These are phyloP conservation scores for Vireo griseus DNA, from an alignment of 2,797 vertebrate genomes.

Conservation along the genomic window DNA sequence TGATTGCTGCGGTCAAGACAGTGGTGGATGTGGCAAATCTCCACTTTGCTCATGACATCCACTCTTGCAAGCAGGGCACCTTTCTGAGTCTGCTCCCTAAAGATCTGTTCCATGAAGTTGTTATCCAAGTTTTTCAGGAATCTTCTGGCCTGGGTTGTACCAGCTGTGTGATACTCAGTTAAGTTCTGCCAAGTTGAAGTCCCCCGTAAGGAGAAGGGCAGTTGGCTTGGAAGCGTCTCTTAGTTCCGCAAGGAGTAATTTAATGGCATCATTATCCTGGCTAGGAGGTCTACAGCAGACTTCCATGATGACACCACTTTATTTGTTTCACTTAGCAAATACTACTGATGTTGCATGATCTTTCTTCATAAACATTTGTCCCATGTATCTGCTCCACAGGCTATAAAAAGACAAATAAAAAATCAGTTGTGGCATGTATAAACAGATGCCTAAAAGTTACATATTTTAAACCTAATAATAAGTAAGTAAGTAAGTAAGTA, in stretches of 20 bases:
- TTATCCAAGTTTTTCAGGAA: not conserved
- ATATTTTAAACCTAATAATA: not conserved
- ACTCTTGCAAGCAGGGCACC: not conserved
- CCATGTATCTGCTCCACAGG: not conserved
- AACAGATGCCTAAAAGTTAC: not conserved
- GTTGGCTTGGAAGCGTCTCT: not conserved
- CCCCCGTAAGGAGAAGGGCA: not conserved
- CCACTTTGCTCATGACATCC: rapidly evolving
- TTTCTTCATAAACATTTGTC: not conserved
- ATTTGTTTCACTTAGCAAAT: not conserved
- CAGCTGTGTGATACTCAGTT: not conserved
- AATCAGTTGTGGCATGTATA: not conserved
- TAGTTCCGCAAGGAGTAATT: not conserved
- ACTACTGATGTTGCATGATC: not conserved
- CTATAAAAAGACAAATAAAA: not conserved
- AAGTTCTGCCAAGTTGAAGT: not conserved
- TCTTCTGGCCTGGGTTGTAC: not conserved
- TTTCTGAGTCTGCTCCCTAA: not conserved
- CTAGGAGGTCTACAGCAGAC: not conserved
- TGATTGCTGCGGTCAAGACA: not conserved
- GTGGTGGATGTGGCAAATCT: not conserved
- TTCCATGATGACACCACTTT: not conserved
- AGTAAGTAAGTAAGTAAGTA: not conserved
- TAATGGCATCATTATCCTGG: not conserved
- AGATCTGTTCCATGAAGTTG: not conserved